Percentiles rank a stretch among this genome's conserved stretches.
phyloP scores from a whole-genome alignment of 2,888 invertebrate genomes.

The Agriopis marginaria region DNA sequence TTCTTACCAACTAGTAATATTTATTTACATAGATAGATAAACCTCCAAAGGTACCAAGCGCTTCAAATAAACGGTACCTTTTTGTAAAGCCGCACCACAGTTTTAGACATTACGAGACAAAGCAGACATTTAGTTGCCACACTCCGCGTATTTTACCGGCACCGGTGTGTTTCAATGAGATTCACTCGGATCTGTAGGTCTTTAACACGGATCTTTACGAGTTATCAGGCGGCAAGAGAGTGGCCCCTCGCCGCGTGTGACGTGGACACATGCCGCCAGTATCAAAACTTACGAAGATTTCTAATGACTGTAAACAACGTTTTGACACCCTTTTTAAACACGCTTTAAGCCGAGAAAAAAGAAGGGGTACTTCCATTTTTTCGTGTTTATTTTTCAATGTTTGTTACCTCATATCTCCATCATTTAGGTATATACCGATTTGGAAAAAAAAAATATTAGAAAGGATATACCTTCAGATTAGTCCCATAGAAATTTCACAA shows the following conservation, averaged over 20 bases:
- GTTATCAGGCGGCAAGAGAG: slow-evolving; percentile 70
- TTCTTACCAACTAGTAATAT: too few relatives aligned
- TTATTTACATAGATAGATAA: neutral
- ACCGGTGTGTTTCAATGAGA: slow-evolving; percentile 32
- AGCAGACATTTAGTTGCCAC: slow-evolving; percentile 24
- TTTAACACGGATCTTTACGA: slow-evolving; percentile 72
- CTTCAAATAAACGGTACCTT: neutral
- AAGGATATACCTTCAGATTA: too few relatives aligned
- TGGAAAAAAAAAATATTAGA: too few relatives aligned
- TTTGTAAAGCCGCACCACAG: slow-evolving; percentile 1
- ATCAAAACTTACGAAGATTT: slow-evolving; percentile 3
- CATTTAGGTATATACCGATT: too few relatives aligned
- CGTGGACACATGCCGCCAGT: slow-evolving; percentile 7
- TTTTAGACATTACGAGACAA: slow-evolving; percentile 35
- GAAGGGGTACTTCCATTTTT: too few relatives aligned
- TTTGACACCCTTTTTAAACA: too few relatives aligned
- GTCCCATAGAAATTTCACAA: too few relatives aligned
- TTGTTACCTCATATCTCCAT: too few relatives aligned
- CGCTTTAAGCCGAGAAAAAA: too few relatives aligned
- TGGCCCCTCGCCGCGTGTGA: slow-evolving; percentile 69
- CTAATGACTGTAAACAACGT: neutral
- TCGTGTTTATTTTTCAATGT: too few relatives aligned
- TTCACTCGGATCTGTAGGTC: slow-evolving; percentile 49
- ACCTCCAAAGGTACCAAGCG: neutral
- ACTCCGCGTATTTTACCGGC: slow-evolving; percentile 30